Conservation (phyloP, 2,888 invertebrate genomes). For the Alitta virens region DNA sequence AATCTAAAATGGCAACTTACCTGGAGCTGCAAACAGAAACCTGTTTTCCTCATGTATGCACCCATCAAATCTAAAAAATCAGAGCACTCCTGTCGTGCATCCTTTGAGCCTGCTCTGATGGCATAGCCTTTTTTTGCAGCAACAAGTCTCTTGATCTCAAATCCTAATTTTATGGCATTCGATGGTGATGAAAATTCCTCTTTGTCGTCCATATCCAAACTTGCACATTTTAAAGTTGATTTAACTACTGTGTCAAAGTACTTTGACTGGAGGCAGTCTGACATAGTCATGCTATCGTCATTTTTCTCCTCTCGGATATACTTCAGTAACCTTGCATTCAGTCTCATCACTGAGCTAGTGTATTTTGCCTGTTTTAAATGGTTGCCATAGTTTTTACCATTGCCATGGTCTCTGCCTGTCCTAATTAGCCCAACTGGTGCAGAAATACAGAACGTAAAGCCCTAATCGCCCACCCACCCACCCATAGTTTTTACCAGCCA, state of each 20-base stretch:
- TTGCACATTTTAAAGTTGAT: background rate
- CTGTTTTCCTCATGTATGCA: background rate
- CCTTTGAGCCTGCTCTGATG: background rate
- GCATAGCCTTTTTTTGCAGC: background rate
- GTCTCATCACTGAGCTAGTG: background rate
- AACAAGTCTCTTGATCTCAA: background rate
- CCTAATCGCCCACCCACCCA: too few relatives aligned
- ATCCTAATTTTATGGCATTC: background rate
- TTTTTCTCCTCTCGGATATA: background rate
- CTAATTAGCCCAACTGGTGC: too few relatives aligned
- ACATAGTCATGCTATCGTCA: background rate
- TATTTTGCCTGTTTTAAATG: background rate
- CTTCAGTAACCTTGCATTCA: background rate
- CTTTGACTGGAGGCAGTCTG: background rate
- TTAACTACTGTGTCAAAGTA: background rate
- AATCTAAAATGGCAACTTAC: background rate
- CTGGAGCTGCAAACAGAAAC: background rate
- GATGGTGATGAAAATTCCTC: background rate
- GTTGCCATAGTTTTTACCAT: background rate
- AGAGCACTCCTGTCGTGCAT: background rate
- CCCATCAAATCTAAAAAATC: background rate
- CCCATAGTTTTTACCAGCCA: background rate
- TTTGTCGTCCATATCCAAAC: background rate
- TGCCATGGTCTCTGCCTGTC: too few relatives aligned
- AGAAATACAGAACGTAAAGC: too few relatives aligned